Base-by-base conservation (phyloP, 2,113 vertebrate genomes). In the Albula glossodonta region DNA sequence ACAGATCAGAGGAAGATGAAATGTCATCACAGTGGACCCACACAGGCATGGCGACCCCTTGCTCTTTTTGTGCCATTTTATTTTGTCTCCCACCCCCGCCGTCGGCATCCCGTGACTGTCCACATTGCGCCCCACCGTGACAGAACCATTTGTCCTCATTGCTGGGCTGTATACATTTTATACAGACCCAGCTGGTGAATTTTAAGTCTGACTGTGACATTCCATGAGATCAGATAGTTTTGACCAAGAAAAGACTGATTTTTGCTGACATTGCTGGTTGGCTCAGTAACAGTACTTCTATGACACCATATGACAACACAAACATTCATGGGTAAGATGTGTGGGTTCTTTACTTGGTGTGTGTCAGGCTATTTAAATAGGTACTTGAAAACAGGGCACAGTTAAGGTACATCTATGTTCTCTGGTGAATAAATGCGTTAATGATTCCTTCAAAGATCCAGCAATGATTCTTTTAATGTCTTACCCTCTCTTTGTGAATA, bases 101-200 rank as follows among this genome's bases (percentile, higher is more conserved):
- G 13, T 60, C 74, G 77, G 22, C 10, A 52, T 78, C 50, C 66
- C n/a, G 10, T 52, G n/a, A 15, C 66, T 6, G 83, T 19, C 83
- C 48, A 4, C 50, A 41, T 8, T 60, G 70, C 51, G 49, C 51
- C 48, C 48, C 60, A 12, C 60, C 11, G 4, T 83, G 60, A 51
- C 82, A 51, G 48, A 4, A 10, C 60, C 63, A 70, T 84, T 84
- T 84, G 63, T 84, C 63, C 83, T 50, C 83, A 84, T 51, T 7
- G 63, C 83, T n/a, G n/a, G 83, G 51, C 25, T 74, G 22, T 31
- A 74, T 31, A 74, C 70, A 74, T 74, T 74, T 74, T 11, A 74
- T n/a, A 74, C 9, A n/a, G 70, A 66, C 60, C 17, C 22, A 74
- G n/a, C 25, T 74, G 70, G 70, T 22, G 70, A 74, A 74, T 31